These are phyloP conservation scores for Protobothrops flavoviridis DNA, from an alignment of 2,113 vertebrate genomes.

Conservation along the genomic window DNA sequence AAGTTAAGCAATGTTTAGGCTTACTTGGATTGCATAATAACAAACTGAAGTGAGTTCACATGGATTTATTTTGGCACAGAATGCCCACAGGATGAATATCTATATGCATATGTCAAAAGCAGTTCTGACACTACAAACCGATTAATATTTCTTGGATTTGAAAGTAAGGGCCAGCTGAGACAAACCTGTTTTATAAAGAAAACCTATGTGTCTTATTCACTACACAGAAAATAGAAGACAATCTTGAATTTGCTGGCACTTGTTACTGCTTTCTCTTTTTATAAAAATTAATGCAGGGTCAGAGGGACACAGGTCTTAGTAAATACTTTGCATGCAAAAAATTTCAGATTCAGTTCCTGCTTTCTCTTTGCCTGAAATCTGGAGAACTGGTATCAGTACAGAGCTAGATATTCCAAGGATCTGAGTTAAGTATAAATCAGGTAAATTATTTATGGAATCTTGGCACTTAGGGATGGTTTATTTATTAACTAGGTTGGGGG, in stretches of 20 bases:
- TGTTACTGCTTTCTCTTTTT: not conserved
- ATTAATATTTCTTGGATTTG: not conserved
- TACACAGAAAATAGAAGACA: not conserved
- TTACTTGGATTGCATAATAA: not conserved
- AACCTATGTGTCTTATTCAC: not conserved
- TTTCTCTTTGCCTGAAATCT: not conserved
- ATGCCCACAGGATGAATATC: not conserved
- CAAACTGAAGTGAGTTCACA: not conserved
- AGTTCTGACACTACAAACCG: not conserved
- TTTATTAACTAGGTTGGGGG: not conserved
- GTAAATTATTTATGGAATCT: not conserved
- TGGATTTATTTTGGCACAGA: not conserved
- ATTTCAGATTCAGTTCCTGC: not conserved
- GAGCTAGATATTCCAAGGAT: not conserved
- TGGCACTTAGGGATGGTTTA: not conserved
- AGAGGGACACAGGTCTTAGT: not conserved
- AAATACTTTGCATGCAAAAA: not conserved
- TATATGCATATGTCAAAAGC: not conserved
- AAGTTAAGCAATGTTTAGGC: not conserved
- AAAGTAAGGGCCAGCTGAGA: not conserved
- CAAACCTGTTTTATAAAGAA: not conserved
- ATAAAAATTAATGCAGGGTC: not conserved
- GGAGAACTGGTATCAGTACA: not conserved
- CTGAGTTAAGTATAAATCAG: not conserved
- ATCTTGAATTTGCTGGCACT: not conserved